phyloP scores from a whole-genome alignment of 2,888 invertebrate species.

The Apodemia zela region DNA sequence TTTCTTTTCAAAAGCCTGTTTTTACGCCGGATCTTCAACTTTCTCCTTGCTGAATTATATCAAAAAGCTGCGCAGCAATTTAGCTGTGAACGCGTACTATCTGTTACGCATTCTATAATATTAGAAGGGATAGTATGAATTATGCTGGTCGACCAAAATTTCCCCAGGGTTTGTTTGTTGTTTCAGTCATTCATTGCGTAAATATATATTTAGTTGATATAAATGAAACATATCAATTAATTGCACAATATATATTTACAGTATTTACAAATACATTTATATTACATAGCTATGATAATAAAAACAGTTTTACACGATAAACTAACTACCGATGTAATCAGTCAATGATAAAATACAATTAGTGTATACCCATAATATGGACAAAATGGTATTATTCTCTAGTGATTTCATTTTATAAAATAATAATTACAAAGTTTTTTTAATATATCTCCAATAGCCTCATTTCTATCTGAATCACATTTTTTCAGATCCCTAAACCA shows the following conservation, averaged over 20 bases:
- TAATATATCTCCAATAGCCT: conserved; percentile 2
- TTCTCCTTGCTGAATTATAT: too few relatives aligned
- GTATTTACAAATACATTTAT: conserved; percentile 18
- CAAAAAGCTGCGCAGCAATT: too few relatives aligned
- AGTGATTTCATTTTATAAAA: background rate
- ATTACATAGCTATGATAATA: conserved; percentile 19
- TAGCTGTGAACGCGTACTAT: too few relatives aligned
- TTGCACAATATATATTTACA: conserved; percentile 22
- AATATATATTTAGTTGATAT: too few relatives aligned
- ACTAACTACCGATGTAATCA: conserved; percentile 20
- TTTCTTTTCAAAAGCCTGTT: too few relatives aligned
- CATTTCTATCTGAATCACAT: background rate
- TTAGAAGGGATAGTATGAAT: too few relatives aligned
- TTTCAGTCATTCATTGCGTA: too few relatives aligned
- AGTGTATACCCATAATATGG: background rate
- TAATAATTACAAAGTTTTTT: background rate
- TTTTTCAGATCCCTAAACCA: background rate
- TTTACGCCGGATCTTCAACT: too few relatives aligned
- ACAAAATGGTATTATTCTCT: conserved; percentile 1
- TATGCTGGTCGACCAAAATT: too few relatives aligned
- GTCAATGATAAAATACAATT: conserved; percentile 22
- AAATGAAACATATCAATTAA: background rate
- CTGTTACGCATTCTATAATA: too few relatives aligned
- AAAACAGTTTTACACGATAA: conserved; percentile 10
- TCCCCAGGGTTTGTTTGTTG: too few relatives aligned